These are phyloP conservation scores for Tetrapedia diversipes DNA, from an alignment of 2,888 invertebrate genomes.

Conservation along the genomic window DNA sequence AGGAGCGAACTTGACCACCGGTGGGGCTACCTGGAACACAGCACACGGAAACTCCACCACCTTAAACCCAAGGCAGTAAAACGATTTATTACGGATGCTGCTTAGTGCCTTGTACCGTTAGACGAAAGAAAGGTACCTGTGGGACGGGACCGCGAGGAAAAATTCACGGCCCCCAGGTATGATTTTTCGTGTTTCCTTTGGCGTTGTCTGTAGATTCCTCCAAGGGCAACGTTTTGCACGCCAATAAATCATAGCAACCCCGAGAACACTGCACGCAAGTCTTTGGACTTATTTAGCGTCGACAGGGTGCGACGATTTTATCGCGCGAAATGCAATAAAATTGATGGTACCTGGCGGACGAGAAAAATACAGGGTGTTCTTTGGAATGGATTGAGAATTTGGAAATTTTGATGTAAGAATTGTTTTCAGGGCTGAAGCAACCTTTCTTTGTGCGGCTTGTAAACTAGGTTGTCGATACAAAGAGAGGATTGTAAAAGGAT, in stretches of 20 bases:
- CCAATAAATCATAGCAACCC: conserved; percentile 7
- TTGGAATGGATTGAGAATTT: too few relatives aligned
- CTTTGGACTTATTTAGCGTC: not conserved
- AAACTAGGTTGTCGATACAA: too few relatives aligned
- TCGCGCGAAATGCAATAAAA: conserved; percentile 1
- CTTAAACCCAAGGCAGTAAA: conserved; percentile 56
- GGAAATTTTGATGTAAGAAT: too few relatives aligned
- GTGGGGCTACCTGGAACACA: not conserved
- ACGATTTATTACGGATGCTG: conserved; percentile 56
- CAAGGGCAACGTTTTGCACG: not conserved
- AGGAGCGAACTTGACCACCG: not conserved
- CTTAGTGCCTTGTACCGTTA: conserved; percentile 54
- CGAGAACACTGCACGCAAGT: not conserved
- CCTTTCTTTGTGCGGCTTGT: too few relatives aligned
- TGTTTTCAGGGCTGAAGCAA: too few relatives aligned
- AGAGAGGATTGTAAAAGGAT: too few relatives aligned
- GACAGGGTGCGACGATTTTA: not conserved
- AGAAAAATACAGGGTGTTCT: too few relatives aligned
- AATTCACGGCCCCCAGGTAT: not conserved
- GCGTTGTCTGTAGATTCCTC: too few relatives aligned
- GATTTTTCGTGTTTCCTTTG: not conserved
- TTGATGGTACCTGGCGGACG: not conserved
- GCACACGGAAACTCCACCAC: not conserved
- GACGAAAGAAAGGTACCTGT: conserved; percentile 10
- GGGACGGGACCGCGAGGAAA: conserved; percentile 9